Evolutionary conservation across 2,888 invertebrate genomes (phyloP), one percentile per base, ranked within the genome.

Genomic region (Strigamia crassipes): DNA sequence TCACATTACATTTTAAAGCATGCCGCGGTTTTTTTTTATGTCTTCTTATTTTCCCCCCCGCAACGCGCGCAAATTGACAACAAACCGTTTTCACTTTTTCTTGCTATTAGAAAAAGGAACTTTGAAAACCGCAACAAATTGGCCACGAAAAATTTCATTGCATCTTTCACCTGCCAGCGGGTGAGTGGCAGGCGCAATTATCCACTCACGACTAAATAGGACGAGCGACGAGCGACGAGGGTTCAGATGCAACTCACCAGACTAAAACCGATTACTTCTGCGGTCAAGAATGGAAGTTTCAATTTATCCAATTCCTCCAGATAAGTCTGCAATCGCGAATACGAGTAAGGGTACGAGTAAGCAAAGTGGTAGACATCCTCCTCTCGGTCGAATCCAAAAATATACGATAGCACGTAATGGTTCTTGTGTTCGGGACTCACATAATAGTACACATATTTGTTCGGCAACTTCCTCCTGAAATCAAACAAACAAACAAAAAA

Each of bases 351-450:
- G 83, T 94, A 95, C 34, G 94, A 94, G 85, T 98, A 92, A 0
- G 96, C 92, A 89, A 99, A 99, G 87, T 98, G 97, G 87, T 96
- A 98, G 0, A 96, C 92, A 86, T 98, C 97, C 85, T 96, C 96
- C 87, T 97, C 97, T 82, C 92, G 92, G 88, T 98, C 98, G 87
- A 99, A 99, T 31, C 94, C 93, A 87, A 98, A 98, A 0, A 96
- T 94, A 87, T 99, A 94, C 86, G 96, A 97, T 83, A 99, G 90
- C 41, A 99, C 93, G 88, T 96, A 96, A 85, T 97, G 94, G 80
- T 94, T 92, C 82, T 94, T 94, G 88, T 99, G 98, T 83, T 92
- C 91, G 12, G 93, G 90, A 1, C 97, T 98, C 84, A 94, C 92
- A 89, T 97, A 96, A 88, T 96, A 98, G 89, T 95, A 98, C 0